Conservation (phyloP, 2,797 vertebrate species). For the Xenentodon cancila region DNA sequence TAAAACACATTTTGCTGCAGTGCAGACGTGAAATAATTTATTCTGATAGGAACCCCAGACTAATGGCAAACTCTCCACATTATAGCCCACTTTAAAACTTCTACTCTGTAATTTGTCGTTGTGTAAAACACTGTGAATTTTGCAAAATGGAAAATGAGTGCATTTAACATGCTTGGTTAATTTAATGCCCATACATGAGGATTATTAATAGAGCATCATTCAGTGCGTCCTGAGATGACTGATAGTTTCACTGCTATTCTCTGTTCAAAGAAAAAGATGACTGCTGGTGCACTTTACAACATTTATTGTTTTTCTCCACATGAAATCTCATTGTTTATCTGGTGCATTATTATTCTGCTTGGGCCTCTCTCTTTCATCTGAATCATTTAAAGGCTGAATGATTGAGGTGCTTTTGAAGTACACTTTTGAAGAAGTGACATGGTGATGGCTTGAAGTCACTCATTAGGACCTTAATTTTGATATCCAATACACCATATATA, state of each 20-base stretch:
- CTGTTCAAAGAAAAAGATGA: slow-evolving; percentile 18
- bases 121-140: slow-evolving; percentile 16
- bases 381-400: slow-evolving; percentile 34
- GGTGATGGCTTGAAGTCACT: slow-evolving; percentile 19
- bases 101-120: background rate
- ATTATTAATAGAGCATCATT: slow-evolving; percentile 34
- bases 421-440: slow-evolving; percentile 7
- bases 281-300: slow-evolving; percentile 19
- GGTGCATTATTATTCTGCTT: slow-evolving; percentile 20
- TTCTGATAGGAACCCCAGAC: slow-evolving; percentile 13
- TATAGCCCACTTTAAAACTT: background rate
- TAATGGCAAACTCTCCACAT: background rate
- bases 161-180: slow-evolving; percentile 29
- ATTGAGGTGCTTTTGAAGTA: slow-evolving; percentile 17
- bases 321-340: slow-evolving; percentile 33
- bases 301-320: slow-evolving; percentile 30
- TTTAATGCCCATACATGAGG: slow-evolving; percentile 18
- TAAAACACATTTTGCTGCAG: slow-evolving; percentile 26
- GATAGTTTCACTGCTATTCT: slow-evolving; percentile 32
- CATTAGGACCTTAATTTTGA: slow-evolving; percentile 10
- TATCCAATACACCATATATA: background rate
- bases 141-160: slow-evolving; percentile 37
- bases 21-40: slow-evolving; percentile 20
- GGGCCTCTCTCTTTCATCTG: slow-evolving; percentile 29
- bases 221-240: slow-evolving; percentile 24